phyloP scores from a whole-genome alignment of 2,888 invertebrate species.

The Yponomeuta evonymella region DNA sequence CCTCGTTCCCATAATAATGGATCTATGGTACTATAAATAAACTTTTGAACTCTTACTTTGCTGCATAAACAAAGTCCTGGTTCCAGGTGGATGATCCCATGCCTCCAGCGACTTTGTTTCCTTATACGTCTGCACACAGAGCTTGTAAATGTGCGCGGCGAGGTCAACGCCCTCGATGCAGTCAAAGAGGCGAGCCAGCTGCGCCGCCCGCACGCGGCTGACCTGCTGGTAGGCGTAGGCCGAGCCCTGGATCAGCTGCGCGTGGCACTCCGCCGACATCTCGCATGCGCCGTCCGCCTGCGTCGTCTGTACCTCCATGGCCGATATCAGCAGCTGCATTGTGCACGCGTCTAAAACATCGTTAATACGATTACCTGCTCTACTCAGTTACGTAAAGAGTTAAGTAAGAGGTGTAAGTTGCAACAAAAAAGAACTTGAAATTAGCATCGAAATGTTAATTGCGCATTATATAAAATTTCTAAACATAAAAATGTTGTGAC shows the following conservation, averaged over 20 bases:
- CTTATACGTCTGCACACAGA: slow-evolving; percentile 66
- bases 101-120: slow-evolving; percentile 65
- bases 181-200: slow-evolving; percentile 54
- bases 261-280: slow-evolving; percentile 52
- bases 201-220: slow-evolving; percentile 51
- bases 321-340: slow-evolving; percentile 65
- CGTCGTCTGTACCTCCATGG: slow-evolving; percentile 63
- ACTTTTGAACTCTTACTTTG: slow-evolving; percentile 45
- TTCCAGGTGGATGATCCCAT: slow-evolving; percentile 65
- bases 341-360: slow-evolving; percentile 56
- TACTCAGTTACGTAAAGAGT: background rate
- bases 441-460: no score
- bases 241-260: slow-evolving; percentile 58
- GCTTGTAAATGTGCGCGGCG: slow-evolving; percentile 59
- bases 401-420: no score
- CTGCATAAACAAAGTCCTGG: slow-evolving; percentile 63
- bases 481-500: no score
- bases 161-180: slow-evolving; percentile 60
- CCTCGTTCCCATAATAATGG: no score
- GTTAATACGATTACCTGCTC: no score
- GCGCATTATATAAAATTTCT: no score
- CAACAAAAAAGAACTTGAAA: no score
- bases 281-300: slow-evolving; percentile 51
- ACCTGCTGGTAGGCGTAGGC: slow-evolving; percentile 64
- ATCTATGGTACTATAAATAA: no score